These are phyloP conservation scores for Peromyscus polionotus DNA, from an alignment of 2,113 vertebrate species.

Conservation along the genomic window DNA sequence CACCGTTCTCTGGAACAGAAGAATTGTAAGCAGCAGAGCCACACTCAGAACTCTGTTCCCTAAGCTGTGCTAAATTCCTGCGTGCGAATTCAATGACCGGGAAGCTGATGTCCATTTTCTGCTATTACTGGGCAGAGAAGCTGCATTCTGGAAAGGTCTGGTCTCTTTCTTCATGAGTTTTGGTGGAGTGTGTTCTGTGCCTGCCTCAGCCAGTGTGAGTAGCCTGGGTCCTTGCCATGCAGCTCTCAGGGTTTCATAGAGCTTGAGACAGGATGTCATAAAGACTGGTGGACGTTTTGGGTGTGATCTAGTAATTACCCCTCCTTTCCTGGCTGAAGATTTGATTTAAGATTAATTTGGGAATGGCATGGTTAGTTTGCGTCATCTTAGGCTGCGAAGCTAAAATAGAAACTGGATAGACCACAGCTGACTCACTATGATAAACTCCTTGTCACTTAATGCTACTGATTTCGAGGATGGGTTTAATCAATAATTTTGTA, in stretches of 20 bases:
- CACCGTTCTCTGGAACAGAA: background rate
- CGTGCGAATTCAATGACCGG: background rate
- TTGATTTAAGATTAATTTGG: constrained; percentile 54
- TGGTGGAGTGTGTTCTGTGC: constrained; percentile 39
- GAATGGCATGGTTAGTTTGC: constrained; percentile 37
- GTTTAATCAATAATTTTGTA: constrained; percentile 46
- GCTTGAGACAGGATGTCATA: background rate
- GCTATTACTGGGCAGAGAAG: background rate
- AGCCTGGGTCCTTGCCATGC: background rate
- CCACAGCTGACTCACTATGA: constrained; percentile 46
- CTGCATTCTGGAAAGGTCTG: constrained; percentile 53
- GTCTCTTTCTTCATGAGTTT: constrained; percentile 27
- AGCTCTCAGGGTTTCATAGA: constrained; percentile 10
- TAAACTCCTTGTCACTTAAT: constrained; percentile 60
- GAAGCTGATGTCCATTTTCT: background rate
- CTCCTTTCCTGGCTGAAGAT: background rate
- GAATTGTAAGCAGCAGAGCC: background rate
- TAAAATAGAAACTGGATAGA: constrained; percentile 65
- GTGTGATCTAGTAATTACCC: background rate
- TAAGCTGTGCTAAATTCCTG: background rate
- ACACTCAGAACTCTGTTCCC: background rate
- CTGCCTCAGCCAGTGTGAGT: background rate
- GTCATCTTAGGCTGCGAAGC: constrained; percentile 35
- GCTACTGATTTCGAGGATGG: background rate
- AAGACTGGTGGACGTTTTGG: background rate